Conservation (phyloP, 2,113 vertebrate genomes). For the Mustela nigripes region DNA sequence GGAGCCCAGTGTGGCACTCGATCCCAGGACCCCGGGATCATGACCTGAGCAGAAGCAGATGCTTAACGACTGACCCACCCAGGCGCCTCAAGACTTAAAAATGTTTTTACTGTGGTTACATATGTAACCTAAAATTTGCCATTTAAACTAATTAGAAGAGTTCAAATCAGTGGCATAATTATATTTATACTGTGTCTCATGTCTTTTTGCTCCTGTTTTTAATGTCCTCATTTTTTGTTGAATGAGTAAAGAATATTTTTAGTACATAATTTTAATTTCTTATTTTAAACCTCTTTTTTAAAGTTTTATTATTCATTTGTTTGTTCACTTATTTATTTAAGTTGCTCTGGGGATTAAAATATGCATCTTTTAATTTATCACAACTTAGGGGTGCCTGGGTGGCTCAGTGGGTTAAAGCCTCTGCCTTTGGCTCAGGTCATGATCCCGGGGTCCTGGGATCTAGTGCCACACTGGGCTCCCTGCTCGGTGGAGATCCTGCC, state of each 20-base stretch:
- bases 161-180: not conserved
- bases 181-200: not conserved
- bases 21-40: no score
- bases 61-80: no score
- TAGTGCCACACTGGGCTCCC: accelerated
- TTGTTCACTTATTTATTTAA: no score
- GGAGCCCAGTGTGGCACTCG: no score
- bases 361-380: no score
- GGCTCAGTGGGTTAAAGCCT: no score
- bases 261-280: not conserved
- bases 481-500: no score
- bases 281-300: not conserved
- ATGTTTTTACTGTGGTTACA: not conserved
- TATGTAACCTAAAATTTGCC: not conserved
- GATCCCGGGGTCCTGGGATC: no score
- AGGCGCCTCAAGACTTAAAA: not conserved
- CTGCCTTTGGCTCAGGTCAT: no score
- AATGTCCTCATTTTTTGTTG: not conserved
- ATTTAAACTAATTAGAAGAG: not conserved
- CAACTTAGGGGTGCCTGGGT: no score
- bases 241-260: not conserved
- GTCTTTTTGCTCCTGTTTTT: not conserved
- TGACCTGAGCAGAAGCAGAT: no score
- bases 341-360: not conserved
- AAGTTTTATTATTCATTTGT: not conserved